Evolutionary conservation across 2,888 invertebrate genomes (phyloP).

Genomic region (Meloe dianella): DNA sequence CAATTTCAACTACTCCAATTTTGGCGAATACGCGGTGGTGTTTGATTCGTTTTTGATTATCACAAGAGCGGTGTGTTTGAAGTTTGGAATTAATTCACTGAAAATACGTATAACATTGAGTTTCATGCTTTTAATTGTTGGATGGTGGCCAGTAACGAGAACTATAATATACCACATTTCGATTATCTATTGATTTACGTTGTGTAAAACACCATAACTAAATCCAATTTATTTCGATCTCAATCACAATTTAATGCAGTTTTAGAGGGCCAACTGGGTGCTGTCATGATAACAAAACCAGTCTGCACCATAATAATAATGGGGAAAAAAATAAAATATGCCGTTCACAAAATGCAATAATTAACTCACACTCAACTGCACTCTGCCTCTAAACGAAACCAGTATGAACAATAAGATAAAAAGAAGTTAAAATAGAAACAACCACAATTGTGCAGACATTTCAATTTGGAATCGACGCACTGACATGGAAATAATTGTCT

Average conservation of each 20-base stretch:
- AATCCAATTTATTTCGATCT: conserved; percentile 23
- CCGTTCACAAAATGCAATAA: not conserved
- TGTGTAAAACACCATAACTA: not conserved
- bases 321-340: not conserved
- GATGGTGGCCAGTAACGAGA: not conserved
- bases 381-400: not conserved
- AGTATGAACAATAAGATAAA: not conserved
- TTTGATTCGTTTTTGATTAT: too few relatives aligned
- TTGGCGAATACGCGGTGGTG: too few relatives aligned
- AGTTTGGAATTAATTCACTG: not conserved
- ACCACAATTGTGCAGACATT: not conserved
- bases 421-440: not conserved
- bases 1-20: not conserved
- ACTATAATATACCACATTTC: not conserved
- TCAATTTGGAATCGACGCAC: not conserved
- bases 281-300: not conserved
- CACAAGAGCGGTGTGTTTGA: not conserved
- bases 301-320: not conserved
- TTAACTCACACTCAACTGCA: not conserved
- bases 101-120: not conserved
- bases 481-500: conserved; percentile 1
- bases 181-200: conserved; percentile 11
- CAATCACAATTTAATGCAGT: conserved; percentile 22
- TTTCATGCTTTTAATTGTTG: not conserved
- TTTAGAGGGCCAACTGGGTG: not conserved